Evolutionary conservation across 2,797 vertebrate species (phyloP).

Genomic region (Liasis olivaceus): DNA sequence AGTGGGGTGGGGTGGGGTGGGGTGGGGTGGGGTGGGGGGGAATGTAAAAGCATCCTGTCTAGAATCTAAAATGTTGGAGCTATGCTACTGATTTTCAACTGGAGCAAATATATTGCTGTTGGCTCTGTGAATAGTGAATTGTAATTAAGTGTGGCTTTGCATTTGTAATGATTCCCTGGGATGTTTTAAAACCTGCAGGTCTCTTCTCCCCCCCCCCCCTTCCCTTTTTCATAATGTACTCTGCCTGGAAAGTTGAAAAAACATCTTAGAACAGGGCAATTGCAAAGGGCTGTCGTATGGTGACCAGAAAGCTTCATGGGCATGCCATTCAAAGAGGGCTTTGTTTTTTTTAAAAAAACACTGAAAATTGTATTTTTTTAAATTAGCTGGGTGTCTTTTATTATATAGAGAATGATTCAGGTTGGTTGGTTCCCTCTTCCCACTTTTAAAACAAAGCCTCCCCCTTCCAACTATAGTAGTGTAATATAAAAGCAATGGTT

Average conservation of each 20-base stretch:
- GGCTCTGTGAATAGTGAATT: neutral
- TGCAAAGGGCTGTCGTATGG: too few relatives aligned
- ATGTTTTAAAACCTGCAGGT: neutral
- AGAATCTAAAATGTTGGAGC: too few relatives aligned
- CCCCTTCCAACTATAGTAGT: neutral
- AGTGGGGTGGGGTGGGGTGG: too few relatives aligned
- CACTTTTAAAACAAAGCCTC: neutral
- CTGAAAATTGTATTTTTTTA: too few relatives aligned
- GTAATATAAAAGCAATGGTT: neutral
- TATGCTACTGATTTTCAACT: too few relatives aligned
- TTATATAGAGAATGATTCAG: neutral
- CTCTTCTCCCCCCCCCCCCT: too few relatives aligned
- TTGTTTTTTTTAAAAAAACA: too few relatives aligned
- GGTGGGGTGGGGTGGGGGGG: too few relatives aligned
- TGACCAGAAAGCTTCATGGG: too few relatives aligned
- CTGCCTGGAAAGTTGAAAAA: neutral
- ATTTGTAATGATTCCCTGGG: constrained; percentile 3
- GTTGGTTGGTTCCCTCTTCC: neutral
- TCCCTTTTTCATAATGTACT: neutral
- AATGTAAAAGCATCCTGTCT: too few relatives aligned
- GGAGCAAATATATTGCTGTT: neutral
- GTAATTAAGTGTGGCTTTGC: neutral
- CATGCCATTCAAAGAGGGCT: too few relatives aligned
- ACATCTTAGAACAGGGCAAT: too few relatives aligned
- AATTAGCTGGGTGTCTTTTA: neutral